Percentiles rank a stretch among this genome's conserved stretches.
Evolutionary conservation across 2,888 invertebrate genomes (phyloP).

Genomic region (Thalpophila matura): DNA sequence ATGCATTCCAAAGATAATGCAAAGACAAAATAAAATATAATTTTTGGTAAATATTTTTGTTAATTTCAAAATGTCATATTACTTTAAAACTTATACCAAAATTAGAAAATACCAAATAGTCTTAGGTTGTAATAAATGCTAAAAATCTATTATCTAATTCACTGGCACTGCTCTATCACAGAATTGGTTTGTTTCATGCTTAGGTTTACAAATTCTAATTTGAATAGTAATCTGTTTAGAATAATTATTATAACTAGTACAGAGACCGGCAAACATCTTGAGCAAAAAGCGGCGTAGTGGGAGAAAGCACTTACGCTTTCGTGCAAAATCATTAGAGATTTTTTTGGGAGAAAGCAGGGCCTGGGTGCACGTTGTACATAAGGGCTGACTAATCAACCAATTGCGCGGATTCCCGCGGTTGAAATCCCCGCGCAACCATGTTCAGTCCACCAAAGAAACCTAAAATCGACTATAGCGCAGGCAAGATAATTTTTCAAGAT

Average conservation of each 20-base stretch:
- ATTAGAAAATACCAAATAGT: conserved; percentile 48
- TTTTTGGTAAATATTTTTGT: conserved; percentile 62
- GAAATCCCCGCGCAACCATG: too few relatives aligned
- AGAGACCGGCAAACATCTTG: too few relatives aligned
- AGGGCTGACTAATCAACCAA: too few relatives aligned
- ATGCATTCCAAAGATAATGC: conserved; percentile 36
- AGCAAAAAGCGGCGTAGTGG: too few relatives aligned
- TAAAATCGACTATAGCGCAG: too few relatives aligned
- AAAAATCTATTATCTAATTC: conserved; percentile 63
- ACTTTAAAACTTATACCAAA: conserved; percentile 57
- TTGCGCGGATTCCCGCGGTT: too few relatives aligned
- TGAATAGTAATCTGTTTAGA: conserved; percentile 28
- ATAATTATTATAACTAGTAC: conserved; percentile 11
- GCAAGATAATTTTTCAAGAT: too few relatives aligned
- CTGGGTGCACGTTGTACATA: too few relatives aligned
- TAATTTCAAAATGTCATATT: conserved; percentile 57
- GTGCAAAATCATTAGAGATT: too few relatives aligned
- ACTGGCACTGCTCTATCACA: conserved; percentile 85
- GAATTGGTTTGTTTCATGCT: conserved; percentile 61
- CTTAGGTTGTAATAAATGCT: conserved; percentile 55
- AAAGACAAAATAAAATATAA: conserved; percentile 41
- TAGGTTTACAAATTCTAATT: conserved; percentile 28
- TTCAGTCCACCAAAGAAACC: too few relatives aligned
- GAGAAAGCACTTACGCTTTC: too few relatives aligned
- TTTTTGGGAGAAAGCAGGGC: too few relatives aligned